Base-by-base conservation (phyloP, 2,797 vertebrate species). In the Danio choprae region DNA sequence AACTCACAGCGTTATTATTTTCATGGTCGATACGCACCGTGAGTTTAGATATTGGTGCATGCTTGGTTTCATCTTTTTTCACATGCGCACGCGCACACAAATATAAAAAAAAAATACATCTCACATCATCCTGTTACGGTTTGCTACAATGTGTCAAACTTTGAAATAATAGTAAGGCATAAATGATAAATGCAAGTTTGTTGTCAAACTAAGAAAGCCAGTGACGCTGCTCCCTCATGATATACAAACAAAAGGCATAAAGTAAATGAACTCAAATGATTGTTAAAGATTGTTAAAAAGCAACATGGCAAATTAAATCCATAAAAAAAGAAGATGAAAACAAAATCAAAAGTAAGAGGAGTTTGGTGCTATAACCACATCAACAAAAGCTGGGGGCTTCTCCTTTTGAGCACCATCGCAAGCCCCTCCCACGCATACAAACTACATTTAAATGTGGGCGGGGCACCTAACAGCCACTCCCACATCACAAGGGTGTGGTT, bases 81-180 rank as follows among this genome's bases (percentile, higher is more conserved):
- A 74, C 56, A 63, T 53, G 16, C 12, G 1, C 72, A 22, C 11
- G 15, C 71, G 20, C 81, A 82, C 55, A 65, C 50, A 48, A 18
- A 7, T 81, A 74, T n/a, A 80, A 51, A 40, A 68, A 56, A 72
- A 59, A 56, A 72, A 73, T 44, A 43, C 43, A 74, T 55, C 86
- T 65, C 53, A 63, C 41, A 10, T 70, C 53, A 81, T n/a, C 62
- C 79, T 38, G 16, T 69, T 65, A 89, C 58, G 83, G 59, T 72
- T 82, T 90, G 92, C 92, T 94, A 94, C 94, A 93, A 94, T 92
- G 89, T 89, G 87, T 90, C 90, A 89, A 90, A 91, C 86, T 89
- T 89, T 90, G 92, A 88, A 83, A 78, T 89, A 93, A 93, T 91
- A 89, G 90, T 94, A 94, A 94, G 92, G 93, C 93, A 93, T 92